phyloP scores from a whole-genome alignment of 2,888 invertebrate species.

The Sphecodes monilicornis region DNA sequence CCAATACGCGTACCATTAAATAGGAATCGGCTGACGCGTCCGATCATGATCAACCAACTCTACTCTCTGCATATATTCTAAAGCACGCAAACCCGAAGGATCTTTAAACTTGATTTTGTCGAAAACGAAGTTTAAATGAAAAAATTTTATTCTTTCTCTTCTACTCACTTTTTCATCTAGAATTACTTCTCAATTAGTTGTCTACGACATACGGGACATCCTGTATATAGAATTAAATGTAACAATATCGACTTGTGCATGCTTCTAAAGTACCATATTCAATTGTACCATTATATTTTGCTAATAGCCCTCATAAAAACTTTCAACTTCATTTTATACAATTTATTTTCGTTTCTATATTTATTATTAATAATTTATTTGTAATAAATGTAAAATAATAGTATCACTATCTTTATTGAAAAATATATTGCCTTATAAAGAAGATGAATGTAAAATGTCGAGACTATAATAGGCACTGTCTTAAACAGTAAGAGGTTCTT shows the following conservation, averaged over 20 bases:
- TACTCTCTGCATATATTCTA: no score
- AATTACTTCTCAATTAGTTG: no score
- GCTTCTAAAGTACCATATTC: conserved; percentile 13
- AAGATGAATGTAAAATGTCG: conserved; percentile 57
- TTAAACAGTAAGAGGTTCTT: conserved; percentile 74
- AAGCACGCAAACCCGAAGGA: no score
- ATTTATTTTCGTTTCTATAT: background rate
- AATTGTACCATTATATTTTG: conserved; percentile 15
- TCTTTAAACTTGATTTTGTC: no score
- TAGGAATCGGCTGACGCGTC: no score
- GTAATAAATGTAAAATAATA: conserved; percentile 38
- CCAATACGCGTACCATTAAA: no score
- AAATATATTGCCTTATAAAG: conserved; percentile 36
- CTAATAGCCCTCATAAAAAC: conserved; percentile 7
- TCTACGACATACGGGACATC: no score
- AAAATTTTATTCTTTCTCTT: no score
- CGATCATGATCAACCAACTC: no score
- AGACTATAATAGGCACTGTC: conserved; percentile 78
- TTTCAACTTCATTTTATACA: background rate
- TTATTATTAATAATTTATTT: conserved; percentile 24
- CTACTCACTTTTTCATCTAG: no score
- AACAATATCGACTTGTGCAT: conserved; percentile 9
- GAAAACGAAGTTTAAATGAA: no score
- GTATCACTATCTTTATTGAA: conserved; percentile 41
- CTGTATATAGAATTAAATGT: conserved; percentile 8